A percentile compares a stretch with the other conserved stretches of the same genome.
phyloP scores from a whole-genome alignment of 2,797 vertebrate genomes.

The Myiotriccus ornatus region DNA sequence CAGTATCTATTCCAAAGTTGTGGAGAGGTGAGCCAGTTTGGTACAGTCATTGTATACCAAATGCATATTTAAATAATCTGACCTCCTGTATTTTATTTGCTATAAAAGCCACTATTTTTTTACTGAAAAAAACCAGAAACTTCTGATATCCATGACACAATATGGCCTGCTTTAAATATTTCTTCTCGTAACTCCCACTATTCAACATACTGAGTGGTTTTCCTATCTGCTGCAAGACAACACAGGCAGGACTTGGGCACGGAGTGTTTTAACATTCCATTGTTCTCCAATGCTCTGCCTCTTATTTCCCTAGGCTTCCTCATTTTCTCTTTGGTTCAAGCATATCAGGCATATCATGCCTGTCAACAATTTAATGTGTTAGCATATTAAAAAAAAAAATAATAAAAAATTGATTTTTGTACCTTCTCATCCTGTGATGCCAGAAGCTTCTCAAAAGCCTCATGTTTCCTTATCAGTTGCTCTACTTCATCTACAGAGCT shows the following conservation, averaged over 20 bases:
- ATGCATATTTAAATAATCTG: neutral
- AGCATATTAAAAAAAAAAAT: neutral
- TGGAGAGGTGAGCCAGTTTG: neutral
- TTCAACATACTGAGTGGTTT: neutral
- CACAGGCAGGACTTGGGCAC: neutral
- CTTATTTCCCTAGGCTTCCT: neutral
- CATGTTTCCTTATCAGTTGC: slow-evolving; percentile 82
- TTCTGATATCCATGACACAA: neutral
- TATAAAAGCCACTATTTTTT: neutral
- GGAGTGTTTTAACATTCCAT: neutral
- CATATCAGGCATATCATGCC: neutral
- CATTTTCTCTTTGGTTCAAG: neutral
- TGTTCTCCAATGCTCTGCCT: neutral
- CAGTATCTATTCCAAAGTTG: neutral
- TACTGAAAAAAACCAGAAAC: neutral
- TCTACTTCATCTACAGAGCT: slow-evolving; percentile 84
- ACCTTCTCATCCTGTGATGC: slow-evolving; percentile 89
- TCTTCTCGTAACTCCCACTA: neutral
- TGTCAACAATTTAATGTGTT: neutral
- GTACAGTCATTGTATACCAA: neutral
- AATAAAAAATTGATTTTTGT: too few relatives aligned
- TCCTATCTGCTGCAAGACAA: neutral
- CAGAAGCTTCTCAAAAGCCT: slow-evolving; percentile 89
- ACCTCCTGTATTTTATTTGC: neutral
- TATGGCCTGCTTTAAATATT: neutral